Evolutionary conservation across 2,797 vertebrate species (phyloP).

Genomic region (Megalops cyprinoides): DNA sequence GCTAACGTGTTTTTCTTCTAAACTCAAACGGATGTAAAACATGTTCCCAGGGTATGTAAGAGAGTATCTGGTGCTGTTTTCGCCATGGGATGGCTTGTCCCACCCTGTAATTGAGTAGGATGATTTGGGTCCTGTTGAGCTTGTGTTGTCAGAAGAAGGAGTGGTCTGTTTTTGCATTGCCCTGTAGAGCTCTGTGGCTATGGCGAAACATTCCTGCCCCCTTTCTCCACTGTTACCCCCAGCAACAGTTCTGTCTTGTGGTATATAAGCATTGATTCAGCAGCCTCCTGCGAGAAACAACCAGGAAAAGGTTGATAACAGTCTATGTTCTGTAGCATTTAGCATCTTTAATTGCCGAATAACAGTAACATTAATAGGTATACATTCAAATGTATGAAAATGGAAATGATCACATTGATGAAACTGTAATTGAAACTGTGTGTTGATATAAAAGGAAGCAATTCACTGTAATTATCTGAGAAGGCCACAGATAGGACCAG

Average conservation of each 20-base stretch:
- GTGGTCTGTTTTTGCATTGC: background rate
- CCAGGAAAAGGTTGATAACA: no score
- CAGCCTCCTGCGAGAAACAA: no score
- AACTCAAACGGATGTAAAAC: background rate
- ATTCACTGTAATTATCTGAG: no score
- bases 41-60: background rate
- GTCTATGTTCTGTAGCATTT: no score
- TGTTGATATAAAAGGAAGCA: no score
- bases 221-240: background rate
- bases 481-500: no score
- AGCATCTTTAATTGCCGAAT: no score
- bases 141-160: no score
- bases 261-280: background rate
- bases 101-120: constrained; percentile 16
- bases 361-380: no score
- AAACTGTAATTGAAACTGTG: no score
- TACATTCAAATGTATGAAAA: no score
- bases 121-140: background rate
- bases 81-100: background rate
- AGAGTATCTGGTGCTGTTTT: background rate
- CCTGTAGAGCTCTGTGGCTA: background rate
- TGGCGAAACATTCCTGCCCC: background rate
- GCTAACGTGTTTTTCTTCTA: background rate
- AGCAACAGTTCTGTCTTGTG: background rate
- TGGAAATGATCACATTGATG: no score